These are phyloP conservation scores for Noctua fimbriata DNA, from an alignment of 2,888 invertebrate genomes.

Conservation along the genomic window DNA sequence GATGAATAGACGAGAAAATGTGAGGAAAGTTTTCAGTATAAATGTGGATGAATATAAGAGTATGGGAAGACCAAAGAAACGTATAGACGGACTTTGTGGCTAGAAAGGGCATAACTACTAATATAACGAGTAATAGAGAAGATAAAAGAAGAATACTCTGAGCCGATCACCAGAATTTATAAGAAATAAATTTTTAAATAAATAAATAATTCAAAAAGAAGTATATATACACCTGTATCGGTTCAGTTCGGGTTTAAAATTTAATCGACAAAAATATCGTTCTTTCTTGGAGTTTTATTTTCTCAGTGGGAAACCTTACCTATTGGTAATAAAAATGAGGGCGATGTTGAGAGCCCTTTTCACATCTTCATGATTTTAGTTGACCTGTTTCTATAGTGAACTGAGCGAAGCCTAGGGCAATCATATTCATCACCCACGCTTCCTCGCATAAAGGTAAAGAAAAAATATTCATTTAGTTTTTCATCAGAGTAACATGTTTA, in stretches of 20 bases:
- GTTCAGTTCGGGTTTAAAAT: not conserved
- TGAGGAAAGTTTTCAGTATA: not conserved
- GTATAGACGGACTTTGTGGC: not conserved
- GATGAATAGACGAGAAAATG: not conserved
- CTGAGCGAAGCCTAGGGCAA: conserved; percentile 13
- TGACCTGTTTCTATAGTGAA: conserved; percentile 36
- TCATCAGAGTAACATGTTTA: not conserved
- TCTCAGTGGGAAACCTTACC: not conserved
- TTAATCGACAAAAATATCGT: not conserved
- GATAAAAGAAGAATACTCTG: not conserved
- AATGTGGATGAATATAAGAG: not conserved
- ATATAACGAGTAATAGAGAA: not conserved
- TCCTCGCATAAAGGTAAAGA: not conserved
- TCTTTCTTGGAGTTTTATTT: not conserved
- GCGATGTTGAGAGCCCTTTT: conserved; percentile 2
- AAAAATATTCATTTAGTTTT: not conserved
- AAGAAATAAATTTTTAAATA: too few relatives aligned
- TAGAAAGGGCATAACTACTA: not conserved
- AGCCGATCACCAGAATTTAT: not conserved
- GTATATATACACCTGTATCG: too few relatives aligned
- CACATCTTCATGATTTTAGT: conserved; percentile 7
- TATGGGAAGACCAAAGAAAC: not conserved
- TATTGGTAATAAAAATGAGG: conserved; percentile 1
- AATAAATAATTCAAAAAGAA: too few relatives aligned
- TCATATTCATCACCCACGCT: conserved; percentile 17